These are phyloP conservation scores for Parasteatoda lunata DNA, from an alignment of 2,888 invertebrate genomes.

Conservation along the genomic window DNA sequence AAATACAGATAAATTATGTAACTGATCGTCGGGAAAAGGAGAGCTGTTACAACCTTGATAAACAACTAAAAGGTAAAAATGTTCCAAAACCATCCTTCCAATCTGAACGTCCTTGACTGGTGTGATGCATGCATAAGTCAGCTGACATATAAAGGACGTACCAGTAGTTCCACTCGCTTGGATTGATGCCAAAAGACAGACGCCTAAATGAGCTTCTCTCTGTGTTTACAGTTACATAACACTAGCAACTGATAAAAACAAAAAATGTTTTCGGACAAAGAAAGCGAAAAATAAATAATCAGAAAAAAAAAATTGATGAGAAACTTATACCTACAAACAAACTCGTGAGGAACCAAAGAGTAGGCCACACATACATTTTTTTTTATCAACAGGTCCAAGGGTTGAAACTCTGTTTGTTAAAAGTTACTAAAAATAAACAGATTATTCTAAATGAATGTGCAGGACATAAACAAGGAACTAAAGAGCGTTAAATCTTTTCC, in stretches of 20 bases:
- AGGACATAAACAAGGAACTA: constrained; percentile 29
- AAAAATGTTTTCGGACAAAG: constrained; percentile 44
- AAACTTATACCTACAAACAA: not conserved
- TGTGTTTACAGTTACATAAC: constrained; percentile 67
- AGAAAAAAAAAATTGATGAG: not conserved
- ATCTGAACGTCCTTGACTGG: constrained; percentile 65
- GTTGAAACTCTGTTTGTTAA: constrained; percentile 11
- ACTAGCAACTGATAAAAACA: constrained; percentile 37
- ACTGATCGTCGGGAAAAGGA: constrained; percentile 21
- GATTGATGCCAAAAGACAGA: constrained; percentile 36
- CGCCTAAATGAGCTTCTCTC: constrained; percentile 41
- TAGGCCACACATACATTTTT: not conserved
- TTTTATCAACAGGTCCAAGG: constrained; percentile 56
- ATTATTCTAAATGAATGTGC: constrained; percentile 15
- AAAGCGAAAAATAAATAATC: constrained; percentile 25
- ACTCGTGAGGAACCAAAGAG: not conserved
- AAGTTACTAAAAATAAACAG: constrained; percentile 49
- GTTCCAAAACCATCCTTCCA: constrained; percentile 59
- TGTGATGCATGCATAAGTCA: constrained; percentile 60
- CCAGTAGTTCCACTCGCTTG: constrained; percentile 55
- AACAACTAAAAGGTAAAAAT: constrained; percentile 64
- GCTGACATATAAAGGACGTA: constrained; percentile 61
- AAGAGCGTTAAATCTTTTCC: constrained; percentile 18
- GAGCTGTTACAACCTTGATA: constrained; percentile 57
- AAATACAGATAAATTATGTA: constrained; percentile 30